Evolutionary conservation across 2,113 vertebrate species (phyloP), one percentile per base, ranked within the genome.

Genomic region (Neotragus pygmaeus): DNA sequence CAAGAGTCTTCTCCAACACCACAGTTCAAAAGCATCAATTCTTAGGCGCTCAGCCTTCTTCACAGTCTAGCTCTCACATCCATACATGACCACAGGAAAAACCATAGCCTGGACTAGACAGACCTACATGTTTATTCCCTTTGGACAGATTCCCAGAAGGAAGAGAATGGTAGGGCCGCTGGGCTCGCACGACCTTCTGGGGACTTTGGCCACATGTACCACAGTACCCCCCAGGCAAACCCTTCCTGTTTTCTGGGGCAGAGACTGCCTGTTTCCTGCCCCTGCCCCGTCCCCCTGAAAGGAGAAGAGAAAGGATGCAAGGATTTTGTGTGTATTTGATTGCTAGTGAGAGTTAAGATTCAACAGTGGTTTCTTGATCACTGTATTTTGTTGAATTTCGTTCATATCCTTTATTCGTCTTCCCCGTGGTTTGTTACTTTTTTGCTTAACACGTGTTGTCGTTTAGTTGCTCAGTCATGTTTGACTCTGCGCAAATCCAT

Each of bases 41-140:
- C n/a, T n/a, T n/a, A n/a, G n/a, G n/a, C n/a, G n/a, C n/a, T n/a
- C n/a, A n/a, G n/a, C n/a, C n/a, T n/a, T n/a, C n/a, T n/a, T n/a
- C n/a, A n/a, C n/a, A n/a, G n/a, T n/a, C n/a, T n/a, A n/a, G n/a
- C n/a, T n/a, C n/a, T n/a, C n/a, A n/a, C n/a, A n/a, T n/a, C n/a
- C n/a, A n/a, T n/a, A n/a, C n/a, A n/a, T n/a, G n/a, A n/a, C n/a
- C n/a, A n/a, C n/a, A n/a, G n/a, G n/a, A n/a, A n/a, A n/a, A n/a
- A n/a, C n/a, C n/a, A n/a, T n/a, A n/a, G n/a, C n/a, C n/a, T n/a
- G n/a, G n/a, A n/a, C n/a, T n/a, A n/a, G n/a, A n/a, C n/a, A n/a
- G n/a, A n/a, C n/a, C n/a, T n/a, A n/a, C n/a, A n/a, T 28, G 25
- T 39, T 77, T 53, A 30, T 77, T 97, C 92, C 82, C 77, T 91